Percentiles rank a stretch among this genome's conserved stretches.
Conservation (phyloP, 2,113 vertebrate genomes). For the Hipposideros armiger region DNA sequence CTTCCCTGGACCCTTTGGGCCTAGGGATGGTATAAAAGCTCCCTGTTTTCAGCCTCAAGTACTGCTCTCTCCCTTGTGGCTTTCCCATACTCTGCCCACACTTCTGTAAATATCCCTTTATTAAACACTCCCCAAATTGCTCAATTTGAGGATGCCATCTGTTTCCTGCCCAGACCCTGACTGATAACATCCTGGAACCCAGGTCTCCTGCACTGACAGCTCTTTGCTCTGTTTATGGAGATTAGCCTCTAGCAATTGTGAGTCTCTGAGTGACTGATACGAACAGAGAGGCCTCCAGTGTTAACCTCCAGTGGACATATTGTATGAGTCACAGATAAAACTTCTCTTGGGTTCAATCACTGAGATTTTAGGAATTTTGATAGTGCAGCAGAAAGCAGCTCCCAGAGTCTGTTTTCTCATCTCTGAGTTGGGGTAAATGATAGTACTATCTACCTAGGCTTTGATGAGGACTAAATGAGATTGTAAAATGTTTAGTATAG, state of each 20-base stretch:
- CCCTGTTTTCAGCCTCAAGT: neutral
- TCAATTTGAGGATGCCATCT: slow-evolving; percentile 28
- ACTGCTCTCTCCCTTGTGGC: neutral
- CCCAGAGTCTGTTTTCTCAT: neutral
- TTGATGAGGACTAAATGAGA: slow-evolving; percentile 26
- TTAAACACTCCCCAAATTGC: slow-evolving; percentile 29
- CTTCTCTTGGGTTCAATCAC: neutral
- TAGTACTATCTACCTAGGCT: neutral
- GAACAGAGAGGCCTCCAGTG: neutral
- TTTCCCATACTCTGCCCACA: neutral
- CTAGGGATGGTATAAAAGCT: neutral
- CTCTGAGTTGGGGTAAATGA: neutral
- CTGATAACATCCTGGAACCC: neutral
- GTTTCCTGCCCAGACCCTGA: slow-evolving; percentile 24
- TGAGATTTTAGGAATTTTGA: slow-evolving; percentile 33
- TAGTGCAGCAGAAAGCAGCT: neutral
- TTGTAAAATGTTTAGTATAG: slow-evolving; percentile 33
- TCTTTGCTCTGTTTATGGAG: neutral
- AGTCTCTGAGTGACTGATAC: neutral
- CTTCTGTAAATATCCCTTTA: slow-evolving; percentile 18
- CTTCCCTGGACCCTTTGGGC: neutral
- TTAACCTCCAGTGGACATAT: neutral
- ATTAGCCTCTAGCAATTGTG: neutral
- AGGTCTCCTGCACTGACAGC: neutral
- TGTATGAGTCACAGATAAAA: neutral